These are phyloP conservation scores for Drosophila parthenogenetica DNA, from an alignment of 2,888 invertebrate genomes.

Conservation along the genomic window DNA sequence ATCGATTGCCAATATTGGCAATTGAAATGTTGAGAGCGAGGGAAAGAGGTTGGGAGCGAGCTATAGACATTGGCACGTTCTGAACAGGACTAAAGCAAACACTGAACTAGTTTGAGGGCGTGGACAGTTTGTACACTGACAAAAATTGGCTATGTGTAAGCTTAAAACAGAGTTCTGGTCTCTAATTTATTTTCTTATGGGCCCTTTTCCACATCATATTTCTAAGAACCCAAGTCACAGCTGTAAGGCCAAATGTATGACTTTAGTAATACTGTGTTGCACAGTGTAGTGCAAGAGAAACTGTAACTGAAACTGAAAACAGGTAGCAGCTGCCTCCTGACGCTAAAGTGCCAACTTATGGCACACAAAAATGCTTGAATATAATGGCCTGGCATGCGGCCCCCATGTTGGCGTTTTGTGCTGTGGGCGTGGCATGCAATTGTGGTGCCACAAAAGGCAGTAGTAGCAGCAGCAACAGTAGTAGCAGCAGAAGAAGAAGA, in stretches of 20 bases:
- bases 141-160: no score
- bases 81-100: constrained; percentile 50
- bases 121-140: background rate
- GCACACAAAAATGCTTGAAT: constrained; percentile 76
- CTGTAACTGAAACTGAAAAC: constrained; percentile 53
- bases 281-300: constrained; percentile 3
- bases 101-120: constrained; percentile 3
- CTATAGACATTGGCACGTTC: constrained; percentile 40
- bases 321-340: constrained; percentile 78
- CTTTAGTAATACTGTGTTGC: background rate
- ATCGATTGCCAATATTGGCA: constrained; percentile 73
- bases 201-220: no score
- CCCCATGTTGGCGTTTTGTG: background rate
- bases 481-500: constrained; percentile 43
- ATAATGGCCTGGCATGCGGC: constrained; percentile 61
- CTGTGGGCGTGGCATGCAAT: constrained; percentile 62
- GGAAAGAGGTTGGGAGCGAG: background rate
- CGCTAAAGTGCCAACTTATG: constrained; percentile 80
- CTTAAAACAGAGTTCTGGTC: no score
- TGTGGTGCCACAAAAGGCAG: constrained; percentile 48
- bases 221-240: no score
- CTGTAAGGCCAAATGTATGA: no score
- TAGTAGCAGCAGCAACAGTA: constrained; percentile 19
- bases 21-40: constrained; percentile 54
- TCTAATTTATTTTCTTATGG: no score